phyloP scores from a whole-genome alignment of 2,888 invertebrate species.

The Harpalus rufipes region DNA sequence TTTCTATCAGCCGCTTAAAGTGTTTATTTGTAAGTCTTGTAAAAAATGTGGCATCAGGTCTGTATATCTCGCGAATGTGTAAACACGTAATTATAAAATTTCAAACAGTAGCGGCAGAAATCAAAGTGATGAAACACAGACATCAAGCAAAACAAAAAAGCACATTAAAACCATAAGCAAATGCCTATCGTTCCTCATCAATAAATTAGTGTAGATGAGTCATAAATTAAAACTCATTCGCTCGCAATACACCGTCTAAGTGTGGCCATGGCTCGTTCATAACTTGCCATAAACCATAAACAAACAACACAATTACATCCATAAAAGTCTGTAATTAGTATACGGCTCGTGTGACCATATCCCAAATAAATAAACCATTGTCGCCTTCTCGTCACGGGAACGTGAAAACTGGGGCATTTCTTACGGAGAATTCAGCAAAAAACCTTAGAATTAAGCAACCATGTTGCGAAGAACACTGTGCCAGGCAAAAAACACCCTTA shows the following conservation, averaged over 20 bases:
- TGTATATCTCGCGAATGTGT: constrained; percentile 1
- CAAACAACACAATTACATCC: constrained; percentile 57
- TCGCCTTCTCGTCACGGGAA: constrained; percentile 59
- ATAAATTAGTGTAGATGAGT: constrained; percentile 58
- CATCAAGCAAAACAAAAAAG: constrained; percentile 50
- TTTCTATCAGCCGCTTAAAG: neutral
- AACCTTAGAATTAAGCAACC: constrained; percentile 57
- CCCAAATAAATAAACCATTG: constrained; percentile 55
- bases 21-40: neutral
- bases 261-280: constrained; percentile 48
- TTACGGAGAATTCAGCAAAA: constrained; percentile 43
- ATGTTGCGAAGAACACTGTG: constrained; percentile 37
- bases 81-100: constrained; percentile 19
- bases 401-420: constrained; percentile 39
- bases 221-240: constrained; percentile 62
- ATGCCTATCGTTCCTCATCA: constrained; percentile 56
- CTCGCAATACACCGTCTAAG: constrained; percentile 41
- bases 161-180: constrained; percentile 47
- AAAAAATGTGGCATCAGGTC: constrained; percentile 1
- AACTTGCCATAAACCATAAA: constrained; percentile 59
- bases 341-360: constrained; percentile 48
- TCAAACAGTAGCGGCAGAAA: constrained; percentile 30
- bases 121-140: constrained; percentile 33
- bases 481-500: constrained; percentile 30
- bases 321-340: constrained; percentile 64